Evolutionary conservation across 1,140 invertebrate species (phyloP), one percentile per base, ranked within the genome.

Genomic region (Cyclina sinensis): DNA sequence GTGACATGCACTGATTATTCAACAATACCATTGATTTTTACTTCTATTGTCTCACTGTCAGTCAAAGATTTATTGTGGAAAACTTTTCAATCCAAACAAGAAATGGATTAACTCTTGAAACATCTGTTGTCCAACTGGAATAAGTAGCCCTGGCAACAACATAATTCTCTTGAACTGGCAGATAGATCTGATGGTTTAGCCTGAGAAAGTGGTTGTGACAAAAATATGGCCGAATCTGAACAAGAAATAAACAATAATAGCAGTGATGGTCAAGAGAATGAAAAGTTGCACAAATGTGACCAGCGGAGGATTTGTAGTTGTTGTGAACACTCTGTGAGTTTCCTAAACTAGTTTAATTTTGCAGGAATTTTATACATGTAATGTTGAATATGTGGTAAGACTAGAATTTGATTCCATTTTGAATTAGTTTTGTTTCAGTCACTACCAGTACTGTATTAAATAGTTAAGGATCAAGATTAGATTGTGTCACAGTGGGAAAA

Each of bases 321-420:
- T 70, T n/a, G 35, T 80, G 85, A 87, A 51, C 85, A 87, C 39
- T 79, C 85, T 87, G 85, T 87, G 70, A 79, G 85, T 87, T 43
- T 43, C 14, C n/a, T n/a, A n/a, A n/a, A n/a, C n/a, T n/a, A n/a
- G n/a, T n/a, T n/a, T n/a, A n/a, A n/a, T n/a, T n/a, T n/a, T n/a
- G n/a, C n/a, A n/a, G n/a, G n/a, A n/a, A n/a, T n/a, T n/a, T n/a
- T n/a, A n/a, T n/a, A n/a, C n/a, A n/a, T n/a, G n/a, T n/a, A n/a
- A n/a, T n/a, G n/a, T n/a, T n/a, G n/a, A n/a, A n/a, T n/a, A n/a
- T n/a, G n/a, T n/a, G n/a, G n/a, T n/a, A n/a, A n/a, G n/a, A n/a
- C n/a, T n/a, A n/a, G n/a, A n/a, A n/a, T n/a, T n/a, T n/a, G n/a
- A n/a, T n/a, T n/a, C n/a, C n/a, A n/a, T n/a, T n/a, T n/a, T n/a